Evolutionary conservation across 1,140 invertebrate genomes (phyloP), one percentile per base, ranked within the genome.

Genomic region (Drosophila persimilis): DNA sequence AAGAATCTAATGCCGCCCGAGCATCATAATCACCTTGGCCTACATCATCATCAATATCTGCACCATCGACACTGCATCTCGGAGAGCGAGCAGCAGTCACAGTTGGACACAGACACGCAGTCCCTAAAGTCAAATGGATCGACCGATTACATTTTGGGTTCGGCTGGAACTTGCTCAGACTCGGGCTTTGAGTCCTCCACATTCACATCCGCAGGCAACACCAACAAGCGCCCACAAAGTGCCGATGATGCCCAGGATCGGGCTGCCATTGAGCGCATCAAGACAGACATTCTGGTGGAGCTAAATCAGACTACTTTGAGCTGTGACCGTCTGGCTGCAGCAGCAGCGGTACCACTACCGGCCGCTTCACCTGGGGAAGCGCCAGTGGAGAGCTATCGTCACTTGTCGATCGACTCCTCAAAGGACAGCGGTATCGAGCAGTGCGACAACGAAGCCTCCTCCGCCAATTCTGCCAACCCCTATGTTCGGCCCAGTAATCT

Each of bases 371-470:
- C 44, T 0, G 43, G 44, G 17, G 52, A 51, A 6, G 24, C 71
- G 3, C 31, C 59, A 47, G 55, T 65, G 20, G 63, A 69, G 15
- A 69, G 64, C 46, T 75, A 80, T 67, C 83, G 90, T 1, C 90
- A 91, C 65, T 59, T 91, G 1, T 91, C 90, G 6, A 80, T 91
- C 8, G 90, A 91, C 29, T 91, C 90, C 0, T 89, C 90, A 6
- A 91, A 91, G 56, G 90, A 91, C 53, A 91, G 90, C 63, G 90
- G 90, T 55, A 91, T 91, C n/a, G 83, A 88, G 39, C 78, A 78
- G 39, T 83, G 77, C 39, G 90, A 91, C 7, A 75, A 71, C 13
- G 81, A 84, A 58, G 41, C 65, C 55, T 66, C 64, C 9, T 61
- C 60, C 26, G 67, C 31, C 31, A 35, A 35, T 9, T 11, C 31